Percentiles rank a stretch among this genome's conserved stretches.
phyloP scores from a whole-genome alignment of 2,113 vertebrate species.

The Mohoua ochrocephala region DNA sequence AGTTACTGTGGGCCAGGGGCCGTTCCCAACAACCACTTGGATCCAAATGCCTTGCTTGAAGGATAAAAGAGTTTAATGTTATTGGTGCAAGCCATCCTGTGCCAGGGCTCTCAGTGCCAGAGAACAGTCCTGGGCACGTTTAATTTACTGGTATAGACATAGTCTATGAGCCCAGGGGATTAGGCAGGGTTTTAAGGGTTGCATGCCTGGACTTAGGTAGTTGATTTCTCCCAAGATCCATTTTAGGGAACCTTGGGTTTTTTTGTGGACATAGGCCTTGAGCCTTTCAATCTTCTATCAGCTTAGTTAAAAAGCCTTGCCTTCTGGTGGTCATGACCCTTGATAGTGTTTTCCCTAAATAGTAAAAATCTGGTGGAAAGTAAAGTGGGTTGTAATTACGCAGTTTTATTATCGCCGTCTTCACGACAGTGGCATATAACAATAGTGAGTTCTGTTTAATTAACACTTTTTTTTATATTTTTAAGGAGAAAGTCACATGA shows the following conservation, averaged over 20 bases:
- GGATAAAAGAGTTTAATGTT: conserved; percentile 35
- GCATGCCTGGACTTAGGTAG: conserved; percentile 49
- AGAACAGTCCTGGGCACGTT: conserved; percentile 55
- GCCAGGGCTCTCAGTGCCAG: conserved; percentile 36
- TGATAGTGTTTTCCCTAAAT: neutral
- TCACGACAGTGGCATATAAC: neutral
- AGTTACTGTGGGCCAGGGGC: conserved; percentile 19
- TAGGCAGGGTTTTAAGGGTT: conserved; percentile 36
- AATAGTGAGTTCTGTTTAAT: neutral
- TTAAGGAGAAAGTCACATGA: neutral
- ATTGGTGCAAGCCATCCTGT: conserved; percentile 4
- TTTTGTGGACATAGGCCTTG: neutral
- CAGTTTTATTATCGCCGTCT: neutral
- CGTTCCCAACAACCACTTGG: neutral
- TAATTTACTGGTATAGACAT: conserved; percentile 42
- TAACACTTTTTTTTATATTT: neutral
- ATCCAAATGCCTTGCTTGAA: conserved; percentile 11
- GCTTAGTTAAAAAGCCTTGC: neutral
- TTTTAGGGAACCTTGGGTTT: neutral
- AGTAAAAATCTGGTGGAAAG: neutral
- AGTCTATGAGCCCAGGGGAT: conserved; percentile 54
- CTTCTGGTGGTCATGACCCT: neutral
- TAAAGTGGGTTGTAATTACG: neutral
- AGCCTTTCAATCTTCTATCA: neutral
- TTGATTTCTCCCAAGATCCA: conserved; percentile 22